Percentiles rank a stretch among this genome's conserved stretches.
Evolutionary conservation across 2,888 invertebrate genomes (phyloP).

Genomic region (Nymphalis c-album): DNA sequence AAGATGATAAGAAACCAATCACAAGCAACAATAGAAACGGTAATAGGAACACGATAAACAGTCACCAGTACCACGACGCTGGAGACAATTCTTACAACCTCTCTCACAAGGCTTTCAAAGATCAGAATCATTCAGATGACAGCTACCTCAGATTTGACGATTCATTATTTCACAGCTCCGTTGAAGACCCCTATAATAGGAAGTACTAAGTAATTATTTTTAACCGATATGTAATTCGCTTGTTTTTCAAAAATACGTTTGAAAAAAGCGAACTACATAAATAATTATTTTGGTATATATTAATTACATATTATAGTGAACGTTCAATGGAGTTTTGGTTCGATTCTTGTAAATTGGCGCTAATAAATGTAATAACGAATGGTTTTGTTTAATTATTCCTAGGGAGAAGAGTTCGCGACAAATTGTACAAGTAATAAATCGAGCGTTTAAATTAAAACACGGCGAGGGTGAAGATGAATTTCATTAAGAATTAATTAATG

Average conservation of each 20-base stretch:
- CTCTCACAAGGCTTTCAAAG: conserved; percentile 63
- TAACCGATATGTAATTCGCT: conserved; percentile 22
- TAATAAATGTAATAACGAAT: conserved; percentile 75
- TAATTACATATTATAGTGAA: conserved; percentile 3
- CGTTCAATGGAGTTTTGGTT: conserved; percentile 30
- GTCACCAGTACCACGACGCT: conserved; percentile 73
- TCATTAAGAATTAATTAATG: conserved; percentile 83
- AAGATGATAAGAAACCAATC: conserved; percentile 56
- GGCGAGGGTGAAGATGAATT: conserved; percentile 80
- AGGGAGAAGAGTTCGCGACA: conserved; percentile 62
- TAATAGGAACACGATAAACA: conserved; percentile 68
- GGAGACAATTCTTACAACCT: conserved; percentile 59
- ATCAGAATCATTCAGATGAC: conserved; percentile 64
- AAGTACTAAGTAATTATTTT: conserved; percentile 59
- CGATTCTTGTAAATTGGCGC: conserved; percentile 58
- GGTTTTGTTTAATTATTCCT: conserved; percentile 45
- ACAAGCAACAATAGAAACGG: conserved; percentile 45
- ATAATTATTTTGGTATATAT: conserved; percentile 7
- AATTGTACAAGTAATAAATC: conserved; percentile 80
- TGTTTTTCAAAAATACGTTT: conserved; percentile 24
- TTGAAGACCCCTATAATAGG: conserved; percentile 73
- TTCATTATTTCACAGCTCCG: conserved; percentile 67
- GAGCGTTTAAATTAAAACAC: conserved; percentile 77
- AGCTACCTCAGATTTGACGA: conserved; percentile 70
- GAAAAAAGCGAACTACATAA: conserved; percentile 29